These are phyloP conservation scores for Ridgeia piscesae DNA, from an alignment of 1,140 invertebrate genomes.

Conservation along the genomic window DNA sequence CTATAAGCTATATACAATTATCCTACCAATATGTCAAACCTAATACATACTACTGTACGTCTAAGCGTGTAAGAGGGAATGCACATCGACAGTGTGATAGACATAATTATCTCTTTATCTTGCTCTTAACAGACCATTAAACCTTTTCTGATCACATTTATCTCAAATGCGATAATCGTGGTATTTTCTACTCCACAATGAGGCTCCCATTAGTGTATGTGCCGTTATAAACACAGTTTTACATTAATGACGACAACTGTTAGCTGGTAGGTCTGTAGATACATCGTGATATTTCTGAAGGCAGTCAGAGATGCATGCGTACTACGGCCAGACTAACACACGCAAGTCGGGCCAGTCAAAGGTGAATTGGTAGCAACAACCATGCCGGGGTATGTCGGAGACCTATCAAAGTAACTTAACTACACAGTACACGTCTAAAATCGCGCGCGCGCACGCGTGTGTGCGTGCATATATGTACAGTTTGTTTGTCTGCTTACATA, in stretches of 20 bases:
- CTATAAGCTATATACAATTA: background rate
- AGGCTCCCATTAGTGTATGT: background rate
- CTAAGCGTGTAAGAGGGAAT: background rate
- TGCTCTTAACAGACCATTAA: background rate
- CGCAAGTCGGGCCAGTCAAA: background rate
- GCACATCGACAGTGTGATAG: background rate
- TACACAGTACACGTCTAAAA: background rate
- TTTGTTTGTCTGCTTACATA: too few relatives aligned
- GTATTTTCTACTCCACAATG: background rate
- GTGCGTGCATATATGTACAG: too few relatives aligned
- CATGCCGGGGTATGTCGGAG: too few relatives aligned
- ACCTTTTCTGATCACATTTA: background rate
- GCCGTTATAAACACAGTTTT: background rate
- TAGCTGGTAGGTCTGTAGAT: background rate
- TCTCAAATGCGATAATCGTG: background rate
- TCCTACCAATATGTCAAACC: background rate
- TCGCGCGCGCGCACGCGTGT: too few relatives aligned
- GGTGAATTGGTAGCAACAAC: background rate
- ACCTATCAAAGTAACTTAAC: background rate
- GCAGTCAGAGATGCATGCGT: background rate
- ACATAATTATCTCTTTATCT: background rate
- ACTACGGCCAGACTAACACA: background rate
- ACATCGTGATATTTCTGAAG: background rate
- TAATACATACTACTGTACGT: too few relatives aligned
- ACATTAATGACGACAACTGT: background rate